Evolutionary conservation across 2,888 invertebrate species (phyloP), one percentile per base, ranked within the genome.

Genomic region (Melieria omissa): DNA sequence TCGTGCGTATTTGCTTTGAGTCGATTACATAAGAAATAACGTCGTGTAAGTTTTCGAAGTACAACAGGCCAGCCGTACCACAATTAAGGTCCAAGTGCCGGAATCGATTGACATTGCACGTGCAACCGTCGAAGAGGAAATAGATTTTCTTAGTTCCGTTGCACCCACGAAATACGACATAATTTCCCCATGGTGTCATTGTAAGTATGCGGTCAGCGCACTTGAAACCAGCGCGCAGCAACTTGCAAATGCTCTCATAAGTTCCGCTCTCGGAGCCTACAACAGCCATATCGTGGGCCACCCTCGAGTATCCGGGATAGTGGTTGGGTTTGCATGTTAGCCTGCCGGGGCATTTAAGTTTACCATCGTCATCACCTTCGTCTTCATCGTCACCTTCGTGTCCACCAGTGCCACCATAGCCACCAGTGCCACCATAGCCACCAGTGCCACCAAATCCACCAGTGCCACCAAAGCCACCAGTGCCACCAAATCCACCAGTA

Each of bases 161-260:
- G 16, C 49, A 47, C 29, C 78, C 78, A 54, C 77, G 80, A 63
- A 86, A 87, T 2, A 84, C 80, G 0, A 86, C 82, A 77, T 83
- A 87, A 67, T 85, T 86, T 8, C 85, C 86, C 85, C 85, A 86
- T 3, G 85, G 85, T 1, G 87, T 86, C 80, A 86, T 83, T 0
- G 80, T 77, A 0, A 87, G 76, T 5, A 85, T 77, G 9, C 86
- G 83, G 78, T 85, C 84, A 55, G 84, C 79, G n/a, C 80, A 81
- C 9, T 80, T 79, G 42, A 87, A 85, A 0, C 81, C 83, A 3
- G 81, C 78, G 9, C 75, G 73, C 0, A 86, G 72, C 29, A 86
- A 65, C 12, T 81, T 81, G 5, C 79, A 79, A 7, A 86, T 69
- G 70, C 86, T 86, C 62, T 81, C 81, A 61, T 83, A 77, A 58